phyloP scores from a whole-genome alignment of 2,888 invertebrate genomes.

The Drosophila rubida region DNA sequence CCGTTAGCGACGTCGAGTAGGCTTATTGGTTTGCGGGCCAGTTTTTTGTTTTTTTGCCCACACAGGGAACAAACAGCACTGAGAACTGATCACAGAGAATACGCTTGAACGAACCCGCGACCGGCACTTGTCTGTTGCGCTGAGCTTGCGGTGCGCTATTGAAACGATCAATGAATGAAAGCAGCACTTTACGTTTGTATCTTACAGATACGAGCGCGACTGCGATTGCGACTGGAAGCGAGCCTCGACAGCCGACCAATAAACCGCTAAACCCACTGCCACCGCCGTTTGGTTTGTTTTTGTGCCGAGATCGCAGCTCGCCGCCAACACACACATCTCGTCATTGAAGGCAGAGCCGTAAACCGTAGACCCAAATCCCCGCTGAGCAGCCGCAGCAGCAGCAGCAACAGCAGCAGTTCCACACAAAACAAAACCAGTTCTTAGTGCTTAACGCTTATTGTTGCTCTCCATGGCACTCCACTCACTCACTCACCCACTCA shows the following conservation, averaged over 20 bases:
- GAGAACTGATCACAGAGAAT: conserved; percentile 18
- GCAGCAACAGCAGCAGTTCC: conserved; percentile 16
- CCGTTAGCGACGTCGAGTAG: conserved; percentile 72
- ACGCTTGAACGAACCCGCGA: conserved; percentile 32
- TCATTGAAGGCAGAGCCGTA: conserved; percentile 52
- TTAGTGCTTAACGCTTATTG: conserved; percentile 20
- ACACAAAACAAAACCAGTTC: conserved; percentile 63
- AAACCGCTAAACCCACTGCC: conserved; percentile 83
- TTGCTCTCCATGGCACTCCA: conserved; percentile 40
- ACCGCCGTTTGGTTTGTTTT: conserved; percentile 29
- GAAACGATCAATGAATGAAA: conserved; percentile 83
- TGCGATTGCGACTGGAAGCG: conserved; percentile 45
- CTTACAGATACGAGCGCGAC: conserved; percentile 60
- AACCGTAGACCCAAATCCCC: conserved; percentile 33
- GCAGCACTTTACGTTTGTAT: conserved; percentile 67
- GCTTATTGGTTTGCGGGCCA: conserved; percentile 39
- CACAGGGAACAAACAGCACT: conserved; percentile 24
- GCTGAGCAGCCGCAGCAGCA: conserved; percentile 35
- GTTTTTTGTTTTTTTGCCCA: conserved; percentile 42
- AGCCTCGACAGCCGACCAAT: conserved; percentile 66
- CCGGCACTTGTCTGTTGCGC: conserved; percentile 73
- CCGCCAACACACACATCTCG: conserved; percentile 36
- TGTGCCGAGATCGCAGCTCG: conserved; percentile 45
- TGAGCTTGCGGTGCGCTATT: conserved; percentile 75
- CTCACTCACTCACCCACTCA: conserved; percentile 45